These are phyloP conservation scores for Lobophora halterata DNA, from an alignment of 2,888 invertebrate genomes.

Conservation along the genomic window DNA sequence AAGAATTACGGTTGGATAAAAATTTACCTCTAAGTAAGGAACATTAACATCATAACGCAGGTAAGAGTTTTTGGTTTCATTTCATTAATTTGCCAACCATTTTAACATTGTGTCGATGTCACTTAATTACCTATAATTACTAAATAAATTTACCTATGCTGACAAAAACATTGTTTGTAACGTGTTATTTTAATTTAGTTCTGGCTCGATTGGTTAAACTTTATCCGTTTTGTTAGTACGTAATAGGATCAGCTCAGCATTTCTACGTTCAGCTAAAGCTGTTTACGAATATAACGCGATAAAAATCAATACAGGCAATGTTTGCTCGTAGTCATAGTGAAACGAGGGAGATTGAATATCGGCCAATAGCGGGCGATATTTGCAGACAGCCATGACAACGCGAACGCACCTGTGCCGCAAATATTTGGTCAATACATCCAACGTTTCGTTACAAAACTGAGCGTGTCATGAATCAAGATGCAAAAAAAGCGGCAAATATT, in stretches of 20 bases:
- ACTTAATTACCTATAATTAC: too few relatives aligned
- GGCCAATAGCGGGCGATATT: constrained; percentile 52
- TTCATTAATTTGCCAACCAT: too few relatives aligned
- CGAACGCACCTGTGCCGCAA: constrained; percentile 47
- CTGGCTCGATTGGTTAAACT: too few relatives aligned
- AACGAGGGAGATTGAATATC: constrained; percentile 51
- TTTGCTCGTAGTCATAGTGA: constrained; percentile 68
- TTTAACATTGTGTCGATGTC: too few relatives aligned
- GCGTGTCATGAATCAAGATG: constrained; percentile 54
- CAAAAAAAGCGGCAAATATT: constrained; percentile 57
- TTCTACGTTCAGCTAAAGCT: constrained; percentile 4
- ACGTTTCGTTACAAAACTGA: constrained; percentile 30
- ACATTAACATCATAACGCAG: too few relatives aligned
- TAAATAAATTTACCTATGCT: too few relatives aligned
- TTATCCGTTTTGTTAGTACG: too few relatives aligned
- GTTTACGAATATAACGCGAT: constrained; percentile 40
- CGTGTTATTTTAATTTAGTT: too few relatives aligned
- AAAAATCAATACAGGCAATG: constrained; percentile 58
- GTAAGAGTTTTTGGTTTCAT: too few relatives aligned
- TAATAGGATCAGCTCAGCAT: neutral
- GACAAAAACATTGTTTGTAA: too few relatives aligned
- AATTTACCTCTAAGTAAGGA: too few relatives aligned
- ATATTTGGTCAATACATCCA: constrained; percentile 50
- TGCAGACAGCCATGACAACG: constrained; percentile 56
- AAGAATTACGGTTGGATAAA: too few relatives aligned